These are phyloP conservation scores for Dipodomys ordii DNA, from an alignment of 2,113 vertebrate genomes.

Conservation along the genomic window DNA sequence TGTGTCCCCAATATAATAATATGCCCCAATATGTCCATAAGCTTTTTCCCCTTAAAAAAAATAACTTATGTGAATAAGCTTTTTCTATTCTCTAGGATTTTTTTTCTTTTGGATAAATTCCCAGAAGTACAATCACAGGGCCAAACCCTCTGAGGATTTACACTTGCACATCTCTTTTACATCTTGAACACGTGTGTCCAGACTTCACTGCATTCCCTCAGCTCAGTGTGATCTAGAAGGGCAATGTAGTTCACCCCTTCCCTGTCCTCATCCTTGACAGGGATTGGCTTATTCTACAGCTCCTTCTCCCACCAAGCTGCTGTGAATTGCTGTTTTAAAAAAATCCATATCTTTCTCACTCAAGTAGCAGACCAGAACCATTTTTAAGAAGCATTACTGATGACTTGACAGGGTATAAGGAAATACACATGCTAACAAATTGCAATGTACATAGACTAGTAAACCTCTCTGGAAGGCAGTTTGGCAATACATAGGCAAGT, in stretches of 20 bases:
- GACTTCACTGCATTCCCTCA: not conserved
- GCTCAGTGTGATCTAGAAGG: not conserved
- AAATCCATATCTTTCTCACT: not conserved
- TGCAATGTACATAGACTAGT: not conserved
- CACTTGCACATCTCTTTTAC: not conserved
- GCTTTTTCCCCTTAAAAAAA: not conserved
- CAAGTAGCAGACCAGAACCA: slow-evolving; percentile 10
- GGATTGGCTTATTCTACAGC: not conserved
- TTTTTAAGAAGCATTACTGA: not conserved
- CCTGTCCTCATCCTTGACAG: no score
- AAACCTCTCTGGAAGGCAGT: not conserved
- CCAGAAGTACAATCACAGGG: not conserved
- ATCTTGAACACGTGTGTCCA: not conserved
- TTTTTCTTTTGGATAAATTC: slow-evolving; percentile 12
- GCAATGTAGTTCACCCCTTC: no score
- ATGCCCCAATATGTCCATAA: not conserved
- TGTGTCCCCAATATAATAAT: not conserved
- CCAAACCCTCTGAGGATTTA: not conserved
- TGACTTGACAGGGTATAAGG: not conserved
- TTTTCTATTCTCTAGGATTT: not conserved
- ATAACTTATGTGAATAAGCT: not conserved
- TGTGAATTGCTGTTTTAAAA: not conserved
- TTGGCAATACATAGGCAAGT: not conserved
- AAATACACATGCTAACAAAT: not conserved
- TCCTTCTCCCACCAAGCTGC: not conserved